Percentiles rank a stretch among this genome's conserved stretches.
Conservation (phyloP, 2,888 invertebrate genomes). For the Chaetogeoica ovagalla region DNA sequence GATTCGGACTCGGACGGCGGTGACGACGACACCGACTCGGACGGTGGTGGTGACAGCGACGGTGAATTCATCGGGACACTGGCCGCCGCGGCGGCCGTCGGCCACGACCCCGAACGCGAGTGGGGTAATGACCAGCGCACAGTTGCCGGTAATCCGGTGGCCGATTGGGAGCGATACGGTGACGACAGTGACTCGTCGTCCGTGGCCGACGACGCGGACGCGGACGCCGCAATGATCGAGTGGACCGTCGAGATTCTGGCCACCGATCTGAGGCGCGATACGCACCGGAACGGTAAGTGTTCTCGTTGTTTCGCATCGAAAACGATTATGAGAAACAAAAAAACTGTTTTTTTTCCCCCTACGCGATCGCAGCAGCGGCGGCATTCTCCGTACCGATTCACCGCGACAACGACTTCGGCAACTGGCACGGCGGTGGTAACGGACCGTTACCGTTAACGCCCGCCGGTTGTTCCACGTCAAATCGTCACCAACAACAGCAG, state of each 20-base stretch:
- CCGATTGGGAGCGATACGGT: slow-evolving; percentile 15
- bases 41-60: slow-evolving; percentile 14
- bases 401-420: background rate
- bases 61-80: slow-evolving; percentile 22
- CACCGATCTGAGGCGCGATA: slow-evolving; percentile 2
- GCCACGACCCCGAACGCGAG: slow-evolving; percentile 8
- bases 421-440: background rate
- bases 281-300: background rate
- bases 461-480: background rate
- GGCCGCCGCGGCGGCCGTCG: slow-evolving; percentile 21
- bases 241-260: slow-evolving; percentile 29
- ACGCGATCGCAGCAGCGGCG: too few relatives aligned
- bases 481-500: background rate
- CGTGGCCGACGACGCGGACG: background rate
- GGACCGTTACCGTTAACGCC: background rate
- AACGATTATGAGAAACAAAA: too few relatives aligned
- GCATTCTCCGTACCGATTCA: background rate
- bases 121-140: background rate
- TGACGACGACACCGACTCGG: background rate
- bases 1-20: background rate
- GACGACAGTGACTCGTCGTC: slow-evolving; percentile 4
- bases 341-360: too few relatives aligned
- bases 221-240: background rate
- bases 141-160: background rate
- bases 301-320: background rate